Evolutionary conservation across 2,797 vertebrate genomes (phyloP).

Genomic region (Paratrypauchen microcephalus): DNA sequence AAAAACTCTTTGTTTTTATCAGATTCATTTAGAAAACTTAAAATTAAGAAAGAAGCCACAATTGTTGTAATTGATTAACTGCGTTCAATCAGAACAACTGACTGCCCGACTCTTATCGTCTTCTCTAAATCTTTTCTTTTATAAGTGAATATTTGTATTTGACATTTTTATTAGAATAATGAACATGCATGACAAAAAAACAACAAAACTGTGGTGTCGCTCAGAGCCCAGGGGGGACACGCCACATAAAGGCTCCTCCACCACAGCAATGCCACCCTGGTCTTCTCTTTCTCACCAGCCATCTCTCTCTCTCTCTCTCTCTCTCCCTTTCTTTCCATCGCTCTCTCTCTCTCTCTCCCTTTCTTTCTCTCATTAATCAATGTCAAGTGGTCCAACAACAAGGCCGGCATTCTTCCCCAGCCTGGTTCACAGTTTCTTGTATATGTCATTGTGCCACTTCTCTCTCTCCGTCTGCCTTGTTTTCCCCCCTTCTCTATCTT

Average conservation of each 20-base stretch:
- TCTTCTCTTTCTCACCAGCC: conserved; percentile 66
- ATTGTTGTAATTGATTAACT: too few relatives aligned
- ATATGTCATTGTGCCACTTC: conserved; percentile 90
- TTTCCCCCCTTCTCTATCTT: background rate
- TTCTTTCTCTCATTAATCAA: conserved; percentile 94
- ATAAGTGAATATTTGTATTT: background rate
- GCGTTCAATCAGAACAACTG: too few relatives aligned
- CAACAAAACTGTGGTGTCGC: background rate
- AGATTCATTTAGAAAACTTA: too few relatives aligned
- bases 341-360: too few relatives aligned
- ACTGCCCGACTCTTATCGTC: too few relatives aligned
- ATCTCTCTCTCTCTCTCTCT: conserved; percentile 80
- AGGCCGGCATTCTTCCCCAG: conserved; percentile 90
- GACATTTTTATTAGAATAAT: background rate
- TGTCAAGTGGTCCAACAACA: conserved; percentile 94
- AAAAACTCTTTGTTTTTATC: too few relatives aligned
- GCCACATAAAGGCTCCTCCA: background rate
- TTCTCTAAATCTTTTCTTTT: background rate
- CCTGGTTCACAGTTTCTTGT: conserved; percentile 83
- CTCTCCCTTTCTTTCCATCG: conserved; percentile 70
- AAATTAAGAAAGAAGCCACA: too few relatives aligned
- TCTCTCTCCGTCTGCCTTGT: background rate
- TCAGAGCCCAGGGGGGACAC: background rate
- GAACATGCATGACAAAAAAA: background rate
- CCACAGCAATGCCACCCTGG: conserved; percentile 64